Percentiles rank a stretch among this genome's conserved stretches.
phyloP scores from a whole-genome alignment of 2,797 vertebrate species.

The Coreius guichenoti region DNA sequence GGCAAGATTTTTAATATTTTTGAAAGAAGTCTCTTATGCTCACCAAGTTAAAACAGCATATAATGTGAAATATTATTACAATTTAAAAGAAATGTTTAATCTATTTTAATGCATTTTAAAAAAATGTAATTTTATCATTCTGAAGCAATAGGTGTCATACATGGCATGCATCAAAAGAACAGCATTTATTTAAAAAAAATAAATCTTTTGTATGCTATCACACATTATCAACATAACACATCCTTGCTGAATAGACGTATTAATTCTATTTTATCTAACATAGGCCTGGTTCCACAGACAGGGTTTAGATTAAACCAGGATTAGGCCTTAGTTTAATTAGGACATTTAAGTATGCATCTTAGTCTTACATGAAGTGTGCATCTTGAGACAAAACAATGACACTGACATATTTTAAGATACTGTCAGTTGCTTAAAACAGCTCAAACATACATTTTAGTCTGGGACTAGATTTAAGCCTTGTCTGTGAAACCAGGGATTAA shows the following conservation, averaged over 20 bases:
- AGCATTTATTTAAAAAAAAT: background rate
- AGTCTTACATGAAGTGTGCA: no score
- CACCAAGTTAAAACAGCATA: background rate
- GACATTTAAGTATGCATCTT: no score
- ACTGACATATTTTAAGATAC: no score
- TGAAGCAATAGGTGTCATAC: background rate
- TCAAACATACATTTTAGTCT: no score
- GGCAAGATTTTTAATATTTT: background rate
- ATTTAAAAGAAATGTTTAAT: background rate
- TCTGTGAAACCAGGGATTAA: no score
- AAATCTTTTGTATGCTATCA: background rate
- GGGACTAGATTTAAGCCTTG: no score
- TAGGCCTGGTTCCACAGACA: no score
- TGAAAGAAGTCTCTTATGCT: background rate
- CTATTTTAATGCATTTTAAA: background rate
- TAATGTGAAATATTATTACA: background rate
- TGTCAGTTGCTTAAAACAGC: no score
- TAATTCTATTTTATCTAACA: background rate
- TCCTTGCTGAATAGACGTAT: background rate
- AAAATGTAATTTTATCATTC: background rate
- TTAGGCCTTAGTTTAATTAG: no score
- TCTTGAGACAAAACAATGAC: no score
- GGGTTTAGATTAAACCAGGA: no score
- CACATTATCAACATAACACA: background rate
- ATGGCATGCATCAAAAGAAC: background rate